Percentiles rank a stretch among this genome's conserved stretches.
These are phyloP conservation scores for Sphenopsis melanotis DNA, from an alignment of 2,797 vertebrate species.

Conservation along the genomic window DNA sequence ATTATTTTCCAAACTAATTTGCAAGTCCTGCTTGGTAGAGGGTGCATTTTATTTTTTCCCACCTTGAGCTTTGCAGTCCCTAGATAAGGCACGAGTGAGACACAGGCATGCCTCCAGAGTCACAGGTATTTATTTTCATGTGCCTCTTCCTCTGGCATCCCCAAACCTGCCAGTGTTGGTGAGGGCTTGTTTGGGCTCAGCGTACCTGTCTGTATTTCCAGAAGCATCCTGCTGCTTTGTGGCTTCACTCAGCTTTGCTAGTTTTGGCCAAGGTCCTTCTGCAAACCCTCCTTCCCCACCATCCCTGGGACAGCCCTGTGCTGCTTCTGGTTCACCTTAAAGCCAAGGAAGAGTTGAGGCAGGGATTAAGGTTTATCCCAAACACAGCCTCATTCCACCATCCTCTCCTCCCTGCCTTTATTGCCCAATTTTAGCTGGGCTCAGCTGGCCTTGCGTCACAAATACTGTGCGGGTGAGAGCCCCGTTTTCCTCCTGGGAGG, in stretches of 20 bases:
- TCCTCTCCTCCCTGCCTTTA: background rate
- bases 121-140: background rate
- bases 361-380: background rate
- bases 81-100: background rate
- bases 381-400: background rate
- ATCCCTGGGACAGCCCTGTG: no score
- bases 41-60: background rate
- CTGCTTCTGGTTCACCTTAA: background rate
- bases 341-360: background rate
- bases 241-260: background rate
- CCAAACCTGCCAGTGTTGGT: background rate
- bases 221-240: background rate
- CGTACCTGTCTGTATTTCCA: background rate
- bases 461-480: background rate
- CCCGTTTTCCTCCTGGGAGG: rapidly evolving
- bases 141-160: background rate
- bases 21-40: background rate
- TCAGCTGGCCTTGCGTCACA: background rate
- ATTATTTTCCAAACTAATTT: background rate
- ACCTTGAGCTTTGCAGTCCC: background rate
- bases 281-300: no score
- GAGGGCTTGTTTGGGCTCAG: background rate
- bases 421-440: background rate
- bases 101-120: background rate
- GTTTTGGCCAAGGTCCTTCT: background rate